A percentile compares a stretch with the other conserved stretches of the same genome.
phyloP scores from a whole-genome alignment of 1,140 invertebrate genomes.

The Ceratitis capitata region DNA sequence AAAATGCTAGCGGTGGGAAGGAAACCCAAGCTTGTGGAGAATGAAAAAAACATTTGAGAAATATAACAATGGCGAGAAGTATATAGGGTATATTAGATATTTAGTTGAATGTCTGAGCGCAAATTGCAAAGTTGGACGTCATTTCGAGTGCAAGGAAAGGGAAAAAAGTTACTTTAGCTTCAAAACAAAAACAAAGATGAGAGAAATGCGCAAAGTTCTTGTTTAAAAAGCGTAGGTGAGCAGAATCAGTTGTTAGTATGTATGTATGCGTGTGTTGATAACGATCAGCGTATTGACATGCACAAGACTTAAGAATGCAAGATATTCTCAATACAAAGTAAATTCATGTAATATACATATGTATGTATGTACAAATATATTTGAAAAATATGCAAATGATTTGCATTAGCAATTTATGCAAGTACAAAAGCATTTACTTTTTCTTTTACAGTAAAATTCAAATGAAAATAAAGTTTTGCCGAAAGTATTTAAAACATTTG shows the following conservation, averaged over 20 bases:
- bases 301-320: not conserved
- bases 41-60: not conserved
- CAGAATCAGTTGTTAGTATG: not conserved
- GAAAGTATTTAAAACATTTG: conserved; percentile 22
- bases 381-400: not conserved
- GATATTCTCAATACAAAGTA: not conserved
- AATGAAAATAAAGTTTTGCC: not conserved
- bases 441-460: not conserved
- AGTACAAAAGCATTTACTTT: not conserved
- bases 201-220: not conserved
- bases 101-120: not conserved
- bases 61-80: not conserved
- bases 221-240: not conserved
- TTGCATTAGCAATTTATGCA: not conserved
- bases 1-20: not conserved
- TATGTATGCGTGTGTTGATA: not conserved
- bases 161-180: not conserved
- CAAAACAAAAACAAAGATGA: not conserved
- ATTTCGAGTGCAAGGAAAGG: not conserved
- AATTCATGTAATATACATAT: not conserved
- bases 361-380: not conserved
- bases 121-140: conserved; percentile 24
- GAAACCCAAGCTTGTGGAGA: not conserved
- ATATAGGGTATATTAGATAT: not conserved
- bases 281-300: not conserved